phyloP scores from a whole-genome alignment of 2,888 invertebrate species.

The Euproctis similis region DNA sequence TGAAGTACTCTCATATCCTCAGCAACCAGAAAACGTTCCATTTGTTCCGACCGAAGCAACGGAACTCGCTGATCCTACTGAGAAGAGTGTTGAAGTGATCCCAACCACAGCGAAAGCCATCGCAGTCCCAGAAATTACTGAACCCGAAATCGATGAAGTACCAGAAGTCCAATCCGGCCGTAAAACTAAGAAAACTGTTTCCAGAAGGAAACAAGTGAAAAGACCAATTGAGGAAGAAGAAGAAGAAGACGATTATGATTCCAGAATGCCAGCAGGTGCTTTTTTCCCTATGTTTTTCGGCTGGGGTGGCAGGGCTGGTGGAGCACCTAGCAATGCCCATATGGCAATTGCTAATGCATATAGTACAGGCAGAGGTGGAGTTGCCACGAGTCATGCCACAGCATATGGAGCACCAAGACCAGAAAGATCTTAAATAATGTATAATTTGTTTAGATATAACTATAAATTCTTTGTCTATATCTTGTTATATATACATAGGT shows the following conservation, averaged over 20 bases:
- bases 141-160: conserved; percentile 52
- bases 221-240: conserved; percentile 58
- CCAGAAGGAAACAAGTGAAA: conserved; percentile 56
- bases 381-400: conserved; percentile 83
- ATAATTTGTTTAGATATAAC: conserved; percentile 25
- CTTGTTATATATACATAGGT: conserved; percentile 21
- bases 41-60: conserved; percentile 38
- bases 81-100: conserved; percentile 36
- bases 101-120: conserved; percentile 44
- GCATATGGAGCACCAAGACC: conserved; percentile 79
- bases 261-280: conserved; percentile 68
- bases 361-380: conserved; percentile 81
- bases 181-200: conserved; percentile 45
- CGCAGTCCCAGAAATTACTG: conserved; percentile 44
- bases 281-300: conserved; percentile 82
- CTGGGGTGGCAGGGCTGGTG: conserved; percentile 52
- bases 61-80: conserved; percentile 49
- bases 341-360: conserved; percentile 82
- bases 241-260: conserved; percentile 69
- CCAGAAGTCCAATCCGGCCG: conserved; percentile 47
- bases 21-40: conserved; percentile 38
- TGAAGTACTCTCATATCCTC: conserved; percentile 55
- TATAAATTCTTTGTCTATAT: conserved; percentile 21
- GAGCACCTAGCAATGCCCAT: conserved; percentile 30
- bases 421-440: conserved; percentile 31